Evolutionary conservation across 2,888 invertebrate genomes (phyloP).

Genomic region (Ceramica pisi): DNA sequence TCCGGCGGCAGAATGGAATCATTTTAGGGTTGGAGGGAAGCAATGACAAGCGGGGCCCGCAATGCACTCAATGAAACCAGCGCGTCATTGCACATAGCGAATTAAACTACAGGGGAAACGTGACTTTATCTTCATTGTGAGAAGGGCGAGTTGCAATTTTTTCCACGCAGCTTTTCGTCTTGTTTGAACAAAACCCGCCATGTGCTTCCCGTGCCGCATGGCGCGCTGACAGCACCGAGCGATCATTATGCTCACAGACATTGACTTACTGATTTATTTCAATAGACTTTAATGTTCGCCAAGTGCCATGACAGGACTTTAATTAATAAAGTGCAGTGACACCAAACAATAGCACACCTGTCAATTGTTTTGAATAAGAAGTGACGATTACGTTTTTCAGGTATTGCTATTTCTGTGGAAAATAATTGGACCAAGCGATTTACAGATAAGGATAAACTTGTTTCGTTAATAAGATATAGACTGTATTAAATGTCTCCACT

Average conservation of each 20-base stretch:
- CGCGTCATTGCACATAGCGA: conserved; percentile 55
- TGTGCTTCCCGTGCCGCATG: conserved; percentile 85
- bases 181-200: conserved; percentile 80
- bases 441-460: background rate
- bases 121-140: conserved; percentile 54
- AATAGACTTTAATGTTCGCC: conserved; percentile 63
- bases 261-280: conserved; percentile 83
- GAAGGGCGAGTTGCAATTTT: conserved; percentile 46
- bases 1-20: conserved; percentile 86
- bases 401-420: background rate
- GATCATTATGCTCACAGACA: conserved; percentile 80
- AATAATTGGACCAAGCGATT: background rate
- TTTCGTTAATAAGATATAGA: background rate
- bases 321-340: conserved; percentile 47
- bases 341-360: conserved; percentile 50
- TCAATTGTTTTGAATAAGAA: conserved; percentile 15
- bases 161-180: conserved; percentile 59
- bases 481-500: background rate
- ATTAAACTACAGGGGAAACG: conserved; percentile 50
- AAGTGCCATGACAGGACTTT: conserved; percentile 54
- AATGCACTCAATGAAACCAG: conserved; percentile 79
- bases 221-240: conserved; percentile 83
- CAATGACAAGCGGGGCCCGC: conserved; percentile 87
- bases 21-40: conserved; percentile 90
- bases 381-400: conserved; percentile 11